Percentiles rank a stretch among this genome's conserved stretches.
Evolutionary conservation across 1,140 invertebrate species (phyloP).

Genomic region (Lucilia cuprina): DNA sequence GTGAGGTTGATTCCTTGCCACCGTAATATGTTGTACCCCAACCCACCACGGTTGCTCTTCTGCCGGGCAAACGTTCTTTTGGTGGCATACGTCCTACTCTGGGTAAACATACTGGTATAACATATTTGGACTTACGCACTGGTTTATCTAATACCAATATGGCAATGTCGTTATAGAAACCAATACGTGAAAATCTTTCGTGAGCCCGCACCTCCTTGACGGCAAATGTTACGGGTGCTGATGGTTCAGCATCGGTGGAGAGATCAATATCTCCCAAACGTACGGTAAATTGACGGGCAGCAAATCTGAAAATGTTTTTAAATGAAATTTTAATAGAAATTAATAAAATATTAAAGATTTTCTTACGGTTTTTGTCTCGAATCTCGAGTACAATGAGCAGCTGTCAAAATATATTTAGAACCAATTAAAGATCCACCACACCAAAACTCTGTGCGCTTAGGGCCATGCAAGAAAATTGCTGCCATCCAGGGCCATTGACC

Average conservation of each 20-base stretch:
- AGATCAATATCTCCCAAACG: conserved; percentile 88
- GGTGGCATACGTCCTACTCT: conserved; percentile 51
- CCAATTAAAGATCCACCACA: conserved; percentile 90
- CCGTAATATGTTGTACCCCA: conserved; percentile 90
- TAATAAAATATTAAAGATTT: not conserved
- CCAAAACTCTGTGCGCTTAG: conserved; percentile 89
- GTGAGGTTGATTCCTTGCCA: conserved; percentile 82
- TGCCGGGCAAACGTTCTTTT: conserved; percentile 57
- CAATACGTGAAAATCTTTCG: conserved; percentile 80
- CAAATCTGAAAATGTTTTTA: conserved; percentile 70
- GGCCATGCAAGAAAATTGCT: conserved; percentile 88
- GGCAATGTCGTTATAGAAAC: conserved; percentile 93
- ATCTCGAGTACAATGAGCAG: conserved; percentile 90
- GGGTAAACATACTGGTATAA: conserved; percentile 88
- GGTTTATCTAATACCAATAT: conserved; percentile 67
- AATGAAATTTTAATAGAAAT: not conserved
- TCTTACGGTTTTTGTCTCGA: conserved; percentile 85
- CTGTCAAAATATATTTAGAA: conserved; percentile 82
- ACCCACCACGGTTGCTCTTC: conserved; percentile 85
- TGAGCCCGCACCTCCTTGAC: conserved; percentile 82
- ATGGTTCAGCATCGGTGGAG: conserved; percentile 80
- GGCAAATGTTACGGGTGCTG: conserved; percentile 76
- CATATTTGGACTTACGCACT: conserved; percentile 80
- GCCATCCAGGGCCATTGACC: conserved; percentile 94
- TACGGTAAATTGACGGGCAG: conserved; percentile 85